These are phyloP conservation scores for Ailurus styani DNA, from an alignment of 2,113 vertebrate genomes.

Conservation along the genomic window DNA sequence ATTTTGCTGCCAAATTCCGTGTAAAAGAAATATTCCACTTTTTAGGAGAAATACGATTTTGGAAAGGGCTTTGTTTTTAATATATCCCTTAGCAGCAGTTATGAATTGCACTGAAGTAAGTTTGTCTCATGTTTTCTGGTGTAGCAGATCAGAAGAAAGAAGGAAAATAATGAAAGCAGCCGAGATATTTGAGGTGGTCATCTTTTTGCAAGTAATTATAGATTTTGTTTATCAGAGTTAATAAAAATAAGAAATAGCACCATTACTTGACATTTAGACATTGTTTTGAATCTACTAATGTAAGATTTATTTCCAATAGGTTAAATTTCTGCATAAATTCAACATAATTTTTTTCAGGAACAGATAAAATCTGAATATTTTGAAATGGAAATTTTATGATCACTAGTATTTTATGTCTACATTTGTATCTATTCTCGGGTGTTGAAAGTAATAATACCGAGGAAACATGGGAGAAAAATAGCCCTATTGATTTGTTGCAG, in stretches of 20 bases:
- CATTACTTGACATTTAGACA: not conserved
- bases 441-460: not conserved
- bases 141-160: not conserved
- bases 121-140: constrained; percentile 9
- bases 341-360: not conserved
- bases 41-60: not conserved
- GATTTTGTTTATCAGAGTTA: not conserved
- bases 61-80: not conserved
- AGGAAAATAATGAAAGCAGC: not conserved
- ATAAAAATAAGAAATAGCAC: not conserved
- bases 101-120: constrained; percentile 3
- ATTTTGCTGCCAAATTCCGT: not conserved
- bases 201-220: not conserved
- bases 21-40: not conserved
- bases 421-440: not conserved
- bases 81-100: not conserved
- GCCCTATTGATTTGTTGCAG: not conserved
- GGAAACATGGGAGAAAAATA: not conserved
- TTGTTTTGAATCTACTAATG: not conserved
- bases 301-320: not conserved
- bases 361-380: not conserved
- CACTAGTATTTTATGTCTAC: not conserved
- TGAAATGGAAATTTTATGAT: not conserved
- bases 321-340: not conserved
- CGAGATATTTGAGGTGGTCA: not conserved